Conservation (phyloP, 2,113 vertebrate genomes). For the Stegostoma tigrinum region DNA sequence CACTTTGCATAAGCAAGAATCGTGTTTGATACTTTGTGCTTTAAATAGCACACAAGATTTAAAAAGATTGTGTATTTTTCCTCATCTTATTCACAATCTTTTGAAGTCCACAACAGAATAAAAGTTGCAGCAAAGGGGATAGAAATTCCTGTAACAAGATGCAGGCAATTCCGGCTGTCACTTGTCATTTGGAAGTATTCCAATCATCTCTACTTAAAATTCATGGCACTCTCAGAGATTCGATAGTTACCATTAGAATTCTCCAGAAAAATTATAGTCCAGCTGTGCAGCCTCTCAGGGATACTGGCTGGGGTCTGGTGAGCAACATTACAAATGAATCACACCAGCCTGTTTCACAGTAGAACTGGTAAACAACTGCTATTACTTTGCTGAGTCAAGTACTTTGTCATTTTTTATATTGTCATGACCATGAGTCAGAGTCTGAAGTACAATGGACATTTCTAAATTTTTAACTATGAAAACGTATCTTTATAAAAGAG, state of each 20-base stretch:
- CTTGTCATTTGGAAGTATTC: not conserved
- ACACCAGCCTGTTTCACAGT: not conserved
- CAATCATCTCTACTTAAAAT: slow-evolving; percentile 7
- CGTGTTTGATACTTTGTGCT: not conserved
- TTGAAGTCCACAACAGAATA: not conserved
- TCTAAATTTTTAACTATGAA: too few species aligned
- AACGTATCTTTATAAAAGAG: too few species aligned
- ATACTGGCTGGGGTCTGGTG: not conserved
- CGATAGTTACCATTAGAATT: not conserved
- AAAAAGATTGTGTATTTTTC: not conserved
- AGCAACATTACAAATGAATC: not conserved
- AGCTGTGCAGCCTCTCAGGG: not conserved
- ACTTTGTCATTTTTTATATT: not conserved
- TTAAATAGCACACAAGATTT: not conserved
- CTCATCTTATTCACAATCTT: not conserved
- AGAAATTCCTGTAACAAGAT: not conserved
- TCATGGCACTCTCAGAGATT: not conserved
- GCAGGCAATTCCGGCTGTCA: slow-evolving; percentile 7
- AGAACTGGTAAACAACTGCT: not conserved
- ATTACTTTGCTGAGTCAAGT: not conserved
- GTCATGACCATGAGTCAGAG: too few species aligned
- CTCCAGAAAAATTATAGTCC: not conserved
- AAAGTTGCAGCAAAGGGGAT: not conserved
- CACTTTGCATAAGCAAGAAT: not conserved
- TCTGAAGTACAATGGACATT: too few species aligned